A percentile compares a stretch with the other conserved stretches of the same genome.
Conservation (phyloP, 2,888 invertebrate species). For the Psylliodes chrysocephalus region DNA sequence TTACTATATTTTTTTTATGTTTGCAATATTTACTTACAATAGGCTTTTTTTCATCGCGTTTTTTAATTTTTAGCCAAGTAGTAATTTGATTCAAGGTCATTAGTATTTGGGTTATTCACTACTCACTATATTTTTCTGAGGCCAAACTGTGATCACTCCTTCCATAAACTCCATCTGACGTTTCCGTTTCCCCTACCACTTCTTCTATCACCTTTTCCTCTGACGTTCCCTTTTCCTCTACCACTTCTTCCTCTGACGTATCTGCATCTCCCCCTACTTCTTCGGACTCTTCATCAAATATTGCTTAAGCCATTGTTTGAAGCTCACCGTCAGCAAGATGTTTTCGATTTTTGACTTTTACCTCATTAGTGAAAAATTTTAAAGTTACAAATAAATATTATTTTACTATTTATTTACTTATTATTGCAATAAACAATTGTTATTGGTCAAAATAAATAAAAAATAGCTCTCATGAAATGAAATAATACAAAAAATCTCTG, state of each 20-base stretch:
- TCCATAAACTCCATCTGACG: background rate
- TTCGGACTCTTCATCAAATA: background rate
- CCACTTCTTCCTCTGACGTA: background rate
- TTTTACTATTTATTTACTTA: background rate
- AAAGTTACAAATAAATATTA: background rate
- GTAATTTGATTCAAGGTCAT: no score
- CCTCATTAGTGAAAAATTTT: background rate
- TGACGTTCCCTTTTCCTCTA: no score
- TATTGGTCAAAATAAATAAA: constrained; percentile 1
- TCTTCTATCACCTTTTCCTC: no score
- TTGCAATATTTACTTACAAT: no score
- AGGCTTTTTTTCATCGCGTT: no score
- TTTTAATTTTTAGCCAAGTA: no score
- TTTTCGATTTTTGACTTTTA: constrained; percentile 6
- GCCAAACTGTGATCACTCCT: no score
- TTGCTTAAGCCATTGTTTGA: constrained; percentile 8
- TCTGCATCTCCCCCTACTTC: background rate
- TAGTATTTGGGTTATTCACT: no score
- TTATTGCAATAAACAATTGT: background rate
- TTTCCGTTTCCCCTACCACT: background rate
- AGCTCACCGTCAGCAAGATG: constrained; percentile 8
- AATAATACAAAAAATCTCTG: constrained; percentile 5
- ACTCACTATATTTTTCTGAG: no score
- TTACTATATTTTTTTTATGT: no score
- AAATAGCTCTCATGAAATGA: constrained; percentile 4